Base-by-base conservation (phyloP, 1,140 invertebrate species). In the Panagrolaimus sp. region DNA sequence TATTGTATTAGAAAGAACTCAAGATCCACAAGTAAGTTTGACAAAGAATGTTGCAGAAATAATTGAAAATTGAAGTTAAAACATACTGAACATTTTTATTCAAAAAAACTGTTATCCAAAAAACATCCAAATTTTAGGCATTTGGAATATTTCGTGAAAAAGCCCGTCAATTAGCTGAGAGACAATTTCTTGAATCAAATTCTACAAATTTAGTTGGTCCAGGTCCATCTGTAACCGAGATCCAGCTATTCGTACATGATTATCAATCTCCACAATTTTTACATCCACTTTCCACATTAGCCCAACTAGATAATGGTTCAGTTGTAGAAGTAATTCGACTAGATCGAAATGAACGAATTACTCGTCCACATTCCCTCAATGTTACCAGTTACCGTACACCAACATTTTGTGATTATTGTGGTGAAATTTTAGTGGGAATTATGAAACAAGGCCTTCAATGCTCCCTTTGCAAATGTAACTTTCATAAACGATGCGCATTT, bases 221-320 rank as follows among this genome's bases (percentile, higher is more conserved):
- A 8, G 5, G 20, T 31, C 20, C 47, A 44, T 25, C 73, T 3
- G 42, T 51, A 23, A 69, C 45, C 70, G 85, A 86, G 69, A 80
- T 86, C 47, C 77, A 85, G 20, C 87, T 98, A 45, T 98, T 97
- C 85, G 89, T 91, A 38, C 95, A 98, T 86, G 94, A 98, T 84
- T 93, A 93, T 84, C 89, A 87, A 82, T 92, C 91, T 23, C 87
- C 89, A 43, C 96, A 97, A 86, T 90, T 98, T 77, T 87, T 98
- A 70, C 91, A 93, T 83, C 89, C 93, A 64, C 48, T 82, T 8
- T 66, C 72, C 7, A 74, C 66, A 5, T 46, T 83, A 9, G 48
- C 63, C 57, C 77, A 82, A 74, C 64, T 82, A 65, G 78, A 75
- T 16, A 82, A 83, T 53, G 80, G 80, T 13, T 67, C 69, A 57